These are phyloP conservation scores for Hippocampus zosterae DNA, from an alignment of 2,113 vertebrate genomes.

Conservation along the genomic window DNA sequence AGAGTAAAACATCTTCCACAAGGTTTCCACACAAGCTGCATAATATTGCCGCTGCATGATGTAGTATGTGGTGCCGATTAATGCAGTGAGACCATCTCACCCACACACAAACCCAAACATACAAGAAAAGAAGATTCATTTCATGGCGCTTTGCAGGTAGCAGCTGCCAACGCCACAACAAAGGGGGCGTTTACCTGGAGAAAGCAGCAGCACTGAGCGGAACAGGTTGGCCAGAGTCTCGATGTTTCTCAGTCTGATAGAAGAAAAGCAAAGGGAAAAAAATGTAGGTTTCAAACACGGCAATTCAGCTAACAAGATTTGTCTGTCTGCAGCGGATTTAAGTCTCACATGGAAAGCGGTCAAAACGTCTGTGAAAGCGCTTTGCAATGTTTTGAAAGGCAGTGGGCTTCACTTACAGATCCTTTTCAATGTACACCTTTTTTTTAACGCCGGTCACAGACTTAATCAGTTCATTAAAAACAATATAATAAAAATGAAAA, in stretches of 20 bases:
- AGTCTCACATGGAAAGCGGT: not conserved
- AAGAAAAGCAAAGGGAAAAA: constrained; percentile 4
- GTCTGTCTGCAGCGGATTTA: constrained; percentile 35
- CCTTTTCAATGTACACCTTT: not conserved
- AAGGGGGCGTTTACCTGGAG: constrained; percentile 70
- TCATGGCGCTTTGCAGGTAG: constrained; percentile 41
- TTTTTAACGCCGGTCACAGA: not conserved
- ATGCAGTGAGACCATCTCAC: not conserved
- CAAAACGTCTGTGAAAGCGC: not conserved
- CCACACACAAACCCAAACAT: constrained; percentile 8
- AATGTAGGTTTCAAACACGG: constrained; percentile 40
- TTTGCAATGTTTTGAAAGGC: not conserved
- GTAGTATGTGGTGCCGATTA: not conserved
- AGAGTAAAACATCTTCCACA: not conserved
- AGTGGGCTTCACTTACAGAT: not conserved
- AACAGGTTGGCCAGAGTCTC: constrained; percentile 86
- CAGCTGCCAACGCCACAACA: constrained; percentile 48
- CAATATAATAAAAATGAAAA: not conserved
- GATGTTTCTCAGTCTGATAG: constrained; percentile 80
- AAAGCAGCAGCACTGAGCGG: constrained; percentile 80
- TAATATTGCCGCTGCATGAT: not conserved
- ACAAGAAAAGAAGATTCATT: constrained; percentile 28
- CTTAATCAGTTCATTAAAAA: not conserved
- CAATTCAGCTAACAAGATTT: constrained; percentile 43
- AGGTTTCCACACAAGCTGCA: not conserved